These are phyloP conservation scores for Papilio dardanus DNA, from an alignment of 1,140 invertebrate genomes.

Conservation along the genomic window DNA sequence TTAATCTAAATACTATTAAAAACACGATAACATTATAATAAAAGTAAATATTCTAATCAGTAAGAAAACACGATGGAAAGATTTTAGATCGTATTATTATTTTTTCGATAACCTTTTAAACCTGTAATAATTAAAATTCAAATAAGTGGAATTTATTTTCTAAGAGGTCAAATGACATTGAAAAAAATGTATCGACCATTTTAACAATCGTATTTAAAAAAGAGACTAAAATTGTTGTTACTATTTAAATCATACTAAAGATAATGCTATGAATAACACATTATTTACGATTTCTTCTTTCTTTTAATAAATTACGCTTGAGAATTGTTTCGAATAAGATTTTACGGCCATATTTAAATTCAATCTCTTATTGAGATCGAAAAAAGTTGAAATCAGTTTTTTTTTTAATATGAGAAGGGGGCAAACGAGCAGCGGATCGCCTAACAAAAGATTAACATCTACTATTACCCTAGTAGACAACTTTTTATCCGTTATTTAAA, in stretches of 20 bases:
- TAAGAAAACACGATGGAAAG: not conserved
- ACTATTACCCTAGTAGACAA: not conserved
- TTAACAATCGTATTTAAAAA: too few species aligned
- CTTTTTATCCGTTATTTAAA: not conserved
- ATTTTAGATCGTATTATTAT: not conserved
- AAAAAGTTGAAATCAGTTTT: too few species aligned
- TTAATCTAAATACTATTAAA: constrained; percentile 12
- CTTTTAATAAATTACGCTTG: not conserved
- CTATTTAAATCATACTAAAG: not conserved
- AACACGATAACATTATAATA: not conserved
- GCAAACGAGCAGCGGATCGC: too few species aligned
- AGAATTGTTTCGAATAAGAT: not conserved
- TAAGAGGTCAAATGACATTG: not conserved
- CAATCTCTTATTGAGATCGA: too few species aligned
- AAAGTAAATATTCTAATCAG: not conserved
- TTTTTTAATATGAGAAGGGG: too few species aligned
- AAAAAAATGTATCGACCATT: not conserved
- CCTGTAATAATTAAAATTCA: not conserved
- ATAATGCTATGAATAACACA: not conserved
- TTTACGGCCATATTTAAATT: not conserved
- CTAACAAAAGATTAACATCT: too few species aligned
- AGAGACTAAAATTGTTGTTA: too few species aligned
- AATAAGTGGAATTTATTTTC: not conserved
- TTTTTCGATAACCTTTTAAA: not conserved
- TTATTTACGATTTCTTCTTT: not conserved